phyloP scores from a whole-genome alignment of 2,797 vertebrate species.

The Ispidina lecontei region DNA sequence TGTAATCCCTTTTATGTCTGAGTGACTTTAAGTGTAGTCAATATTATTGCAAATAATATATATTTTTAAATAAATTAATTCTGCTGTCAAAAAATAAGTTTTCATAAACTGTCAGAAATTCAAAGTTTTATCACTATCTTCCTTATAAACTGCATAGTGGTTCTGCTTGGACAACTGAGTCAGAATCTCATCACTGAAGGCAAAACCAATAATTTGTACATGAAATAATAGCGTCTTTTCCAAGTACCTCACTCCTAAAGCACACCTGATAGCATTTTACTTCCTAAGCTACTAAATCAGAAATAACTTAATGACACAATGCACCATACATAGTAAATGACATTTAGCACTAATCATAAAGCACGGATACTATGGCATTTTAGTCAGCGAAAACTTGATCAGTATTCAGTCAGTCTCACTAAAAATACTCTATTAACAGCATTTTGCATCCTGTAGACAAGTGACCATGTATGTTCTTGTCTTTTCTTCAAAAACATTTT shows the following conservation, averaged over 20 bases:
- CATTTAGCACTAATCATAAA: not conserved
- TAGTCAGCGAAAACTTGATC: not conserved
- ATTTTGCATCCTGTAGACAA: not conserved
- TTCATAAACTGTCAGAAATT: not conserved
- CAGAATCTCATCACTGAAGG: not conserved
- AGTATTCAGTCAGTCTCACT: not conserved
- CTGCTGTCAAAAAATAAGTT: not conserved
- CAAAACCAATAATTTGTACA: not conserved
- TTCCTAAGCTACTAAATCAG: not conserved
- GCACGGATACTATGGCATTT: not conserved
- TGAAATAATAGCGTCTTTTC: not conserved
- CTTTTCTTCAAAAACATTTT: not conserved
- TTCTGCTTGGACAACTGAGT: not conserved
- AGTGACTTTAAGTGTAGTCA: not conserved
- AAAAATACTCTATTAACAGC: not conserved
- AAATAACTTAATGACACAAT: not conserved
- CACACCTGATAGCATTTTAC: not conserved
- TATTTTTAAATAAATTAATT: not conserved
- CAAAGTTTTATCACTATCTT: not conserved
- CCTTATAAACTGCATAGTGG: not conserved
- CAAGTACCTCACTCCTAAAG: not conserved
- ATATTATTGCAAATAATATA: not conserved
- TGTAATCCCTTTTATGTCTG: not conserved
- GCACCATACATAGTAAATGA: not conserved
- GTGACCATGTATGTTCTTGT: not conserved